These are phyloP conservation scores for Eueremaeus valkanovi DNA, from an alignment of 2,888 invertebrate genomes.

Conservation along the genomic window DNA sequence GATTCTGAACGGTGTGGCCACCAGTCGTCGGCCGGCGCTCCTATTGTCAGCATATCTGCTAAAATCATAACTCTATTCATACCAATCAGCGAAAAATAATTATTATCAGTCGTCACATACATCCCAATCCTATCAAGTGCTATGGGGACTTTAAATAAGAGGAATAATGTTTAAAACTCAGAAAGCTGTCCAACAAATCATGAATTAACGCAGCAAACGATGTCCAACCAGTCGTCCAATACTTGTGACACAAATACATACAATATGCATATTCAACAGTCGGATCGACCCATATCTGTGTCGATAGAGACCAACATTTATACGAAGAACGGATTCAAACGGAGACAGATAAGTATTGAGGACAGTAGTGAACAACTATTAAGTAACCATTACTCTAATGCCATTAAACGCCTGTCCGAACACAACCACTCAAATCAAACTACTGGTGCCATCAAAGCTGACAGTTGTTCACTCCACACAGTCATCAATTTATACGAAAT, in stretches of 20 bases:
- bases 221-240: constrained; percentile 8
- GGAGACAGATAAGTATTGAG: constrained; percentile 8
- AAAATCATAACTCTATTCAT: too few species aligned
- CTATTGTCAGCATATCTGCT: too few species aligned
- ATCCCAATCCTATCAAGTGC: too few species aligned
- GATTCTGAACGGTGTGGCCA: too few species aligned
- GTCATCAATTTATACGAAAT: too few species aligned
- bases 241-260: constrained; percentile 2
- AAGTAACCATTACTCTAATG: neutral
- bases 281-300: constrained; percentile 10
- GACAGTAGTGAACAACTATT: neutral
- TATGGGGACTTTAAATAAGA: too few species aligned
- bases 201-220: too few species aligned
- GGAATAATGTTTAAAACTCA: too few species aligned
- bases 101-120: too few species aligned
- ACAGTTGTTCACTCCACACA: constrained; percentile 12
- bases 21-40: too few species aligned
- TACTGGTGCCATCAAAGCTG: neutral
- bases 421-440: neutral
- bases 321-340: neutral
- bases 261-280: constrained; percentile 5
- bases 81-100: too few species aligned
- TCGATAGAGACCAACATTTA: neutral
- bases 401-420: neutral
- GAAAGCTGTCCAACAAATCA: too few species aligned